A percentile compares a stretch with the other conserved stretches of the same genome.
Conservation (phyloP, 2,888 invertebrate species). For the Lumbricus terrestris region DNA sequence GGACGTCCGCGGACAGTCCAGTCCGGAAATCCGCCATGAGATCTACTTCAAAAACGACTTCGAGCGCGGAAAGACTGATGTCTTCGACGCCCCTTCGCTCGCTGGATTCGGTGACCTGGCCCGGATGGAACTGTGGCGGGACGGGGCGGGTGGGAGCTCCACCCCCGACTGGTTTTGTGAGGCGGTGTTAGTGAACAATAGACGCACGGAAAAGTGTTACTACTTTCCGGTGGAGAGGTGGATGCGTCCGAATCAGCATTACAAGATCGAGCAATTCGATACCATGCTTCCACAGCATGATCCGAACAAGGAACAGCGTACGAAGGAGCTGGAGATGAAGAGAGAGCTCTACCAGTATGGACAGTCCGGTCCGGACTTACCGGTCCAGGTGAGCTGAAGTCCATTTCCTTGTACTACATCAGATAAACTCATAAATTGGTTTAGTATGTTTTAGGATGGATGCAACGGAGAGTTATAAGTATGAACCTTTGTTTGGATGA, state of each 20-base stretch:
- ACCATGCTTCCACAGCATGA: conserved; percentile 59
- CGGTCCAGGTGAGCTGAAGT: conserved; percentile 38
- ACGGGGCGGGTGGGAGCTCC: conserved; percentile 45
- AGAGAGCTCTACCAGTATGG: conserved; percentile 41
- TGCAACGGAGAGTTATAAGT: not conserved
- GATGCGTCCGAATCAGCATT: conserved; percentile 52
- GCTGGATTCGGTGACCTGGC: conserved; percentile 40
- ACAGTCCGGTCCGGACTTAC: conserved; percentile 40
- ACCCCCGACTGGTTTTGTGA: conserved; percentile 59
- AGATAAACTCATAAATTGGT: not conserved
- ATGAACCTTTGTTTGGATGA: not conserved
- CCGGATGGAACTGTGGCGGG: conserved; percentile 58
- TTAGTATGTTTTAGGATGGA: not conserved
- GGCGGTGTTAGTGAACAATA: conserved; percentile 47
- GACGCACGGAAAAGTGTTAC: conserved; percentile 42
- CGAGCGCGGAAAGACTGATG: conserved; percentile 56
- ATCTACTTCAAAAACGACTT: conserved; percentile 52
- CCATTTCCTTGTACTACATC: not conserved
- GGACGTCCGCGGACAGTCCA: conserved; percentile 51
- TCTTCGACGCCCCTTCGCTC: conserved; percentile 45
- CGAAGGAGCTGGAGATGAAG: conserved; percentile 55
- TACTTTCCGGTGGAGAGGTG: conserved; percentile 60
- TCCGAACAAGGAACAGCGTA: conserved; percentile 51
- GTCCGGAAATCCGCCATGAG: conserved; percentile 53
- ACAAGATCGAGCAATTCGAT: conserved; percentile 56